A percentile compares a stretch with the other conserved stretches of the same genome.
These are phyloP conservation scores for Poecilia picta DNA, from an alignment of 2,797 vertebrate genomes.

Conservation along the genomic window DNA sequence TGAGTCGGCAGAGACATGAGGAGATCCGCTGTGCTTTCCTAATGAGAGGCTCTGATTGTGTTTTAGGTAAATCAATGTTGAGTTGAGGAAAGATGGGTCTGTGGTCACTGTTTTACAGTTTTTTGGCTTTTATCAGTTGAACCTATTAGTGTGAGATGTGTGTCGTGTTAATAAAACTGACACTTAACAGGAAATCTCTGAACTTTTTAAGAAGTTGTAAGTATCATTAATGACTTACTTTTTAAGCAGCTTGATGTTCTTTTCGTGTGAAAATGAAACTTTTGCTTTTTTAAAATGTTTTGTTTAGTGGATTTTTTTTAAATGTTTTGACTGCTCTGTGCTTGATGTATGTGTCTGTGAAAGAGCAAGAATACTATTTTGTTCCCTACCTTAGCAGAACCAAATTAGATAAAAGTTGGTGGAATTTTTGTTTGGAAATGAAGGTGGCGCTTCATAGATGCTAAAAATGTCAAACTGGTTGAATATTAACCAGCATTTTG, in stretches of 20 bases:
- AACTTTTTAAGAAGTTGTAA: not conserved
- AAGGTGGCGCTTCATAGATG: not conserved
- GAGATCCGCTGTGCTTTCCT: not conserved
- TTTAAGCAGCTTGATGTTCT: not conserved
- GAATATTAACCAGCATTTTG: not conserved
- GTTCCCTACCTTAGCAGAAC: not conserved
- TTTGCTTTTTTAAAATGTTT: not conserved
- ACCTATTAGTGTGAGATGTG: not conserved
- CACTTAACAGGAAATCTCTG: not conserved
- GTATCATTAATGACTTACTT: not conserved
- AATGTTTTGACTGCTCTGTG: not conserved
- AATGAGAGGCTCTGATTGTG: not conserved
- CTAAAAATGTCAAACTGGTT: not conserved
- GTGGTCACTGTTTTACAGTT: not conserved
- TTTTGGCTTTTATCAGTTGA: not conserved
- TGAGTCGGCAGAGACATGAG: not conserved
- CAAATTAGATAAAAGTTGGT: not conserved
- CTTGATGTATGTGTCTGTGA: not conserved
- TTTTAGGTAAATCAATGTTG: not conserved
- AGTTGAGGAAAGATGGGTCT: not conserved
- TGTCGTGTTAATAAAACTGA: not conserved
- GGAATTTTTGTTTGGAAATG: not conserved
- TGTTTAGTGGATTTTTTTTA: no score
- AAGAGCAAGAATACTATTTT: not conserved
- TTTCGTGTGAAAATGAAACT: not conserved